Percentiles rank a stretch among this genome's conserved stretches.
phyloP scores from a whole-genome alignment of 23 tunicate species.

The Trididemnum nubilum region DNA sequence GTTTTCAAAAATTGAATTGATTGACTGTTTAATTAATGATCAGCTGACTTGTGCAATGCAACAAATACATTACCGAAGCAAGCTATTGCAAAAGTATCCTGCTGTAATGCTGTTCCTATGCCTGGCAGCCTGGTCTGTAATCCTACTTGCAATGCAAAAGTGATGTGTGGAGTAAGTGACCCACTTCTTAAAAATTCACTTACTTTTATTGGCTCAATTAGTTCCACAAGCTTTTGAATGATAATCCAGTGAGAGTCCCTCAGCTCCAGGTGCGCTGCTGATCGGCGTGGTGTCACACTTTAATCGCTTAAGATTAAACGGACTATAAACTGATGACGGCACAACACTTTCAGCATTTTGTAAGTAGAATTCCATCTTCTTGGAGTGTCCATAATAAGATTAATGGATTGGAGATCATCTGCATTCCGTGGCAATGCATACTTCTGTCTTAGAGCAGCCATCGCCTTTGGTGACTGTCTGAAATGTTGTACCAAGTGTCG shows the following conservation, averaged over 20 bases:
- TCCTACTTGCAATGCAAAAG: no score
- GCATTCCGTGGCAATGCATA: background rate
- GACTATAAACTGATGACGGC: background rate
- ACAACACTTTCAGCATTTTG: background rate
- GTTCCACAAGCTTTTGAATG: background rate
- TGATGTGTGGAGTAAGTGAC: no score
- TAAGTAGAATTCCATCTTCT: conserved; percentile 22
- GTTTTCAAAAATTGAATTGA: no score
- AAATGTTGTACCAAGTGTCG: conserved; percentile 3
- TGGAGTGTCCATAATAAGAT: conserved; percentile 4
- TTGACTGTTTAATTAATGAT: no score
- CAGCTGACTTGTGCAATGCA: no score
- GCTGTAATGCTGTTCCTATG: no score
- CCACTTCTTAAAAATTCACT: background rate
- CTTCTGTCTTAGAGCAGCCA: background rate
- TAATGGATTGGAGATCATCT: background rate
- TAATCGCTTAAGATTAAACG: background rate
- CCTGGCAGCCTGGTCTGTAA: no score
- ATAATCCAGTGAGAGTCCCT: conserved; percentile 24
- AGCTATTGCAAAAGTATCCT: no score
- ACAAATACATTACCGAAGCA: no score
- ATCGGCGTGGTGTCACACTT: background rate
- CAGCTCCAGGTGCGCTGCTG: conserved; percentile 20
- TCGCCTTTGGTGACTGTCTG: background rate
- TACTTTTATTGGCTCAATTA: background rate